Evolutionary conservation across 2,113 vertebrate species (phyloP).

Genomic region (Silurus glanis): DNA sequence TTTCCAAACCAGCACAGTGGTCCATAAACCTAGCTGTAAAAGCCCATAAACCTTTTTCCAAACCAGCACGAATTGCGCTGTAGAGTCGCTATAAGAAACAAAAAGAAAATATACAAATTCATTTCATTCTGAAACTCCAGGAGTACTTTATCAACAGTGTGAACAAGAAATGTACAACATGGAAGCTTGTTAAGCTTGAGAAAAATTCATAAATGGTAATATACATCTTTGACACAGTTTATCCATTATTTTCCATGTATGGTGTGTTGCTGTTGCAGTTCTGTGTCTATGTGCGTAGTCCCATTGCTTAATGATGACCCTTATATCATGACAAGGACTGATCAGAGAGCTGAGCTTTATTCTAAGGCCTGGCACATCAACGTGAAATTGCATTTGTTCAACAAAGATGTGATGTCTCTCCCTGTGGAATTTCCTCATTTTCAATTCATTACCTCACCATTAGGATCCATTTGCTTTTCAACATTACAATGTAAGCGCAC

Average conservation of each 20-base stretch:
- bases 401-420: not conserved
- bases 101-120: not conserved
- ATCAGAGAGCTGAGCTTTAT: constrained; percentile 2
- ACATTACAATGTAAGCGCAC: no score
- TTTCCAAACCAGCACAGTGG: not conserved
- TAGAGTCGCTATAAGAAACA: not conserved
- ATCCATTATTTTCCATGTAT: not conserved
- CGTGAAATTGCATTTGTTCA: constrained; percentile 13
- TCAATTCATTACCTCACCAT: constrained; percentile 14
- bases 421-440: not conserved
- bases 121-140: not conserved
- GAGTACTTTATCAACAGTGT: not conserved
- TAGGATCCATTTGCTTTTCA: constrained; percentile 12
- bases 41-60: no score
- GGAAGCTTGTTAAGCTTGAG: not conserved
- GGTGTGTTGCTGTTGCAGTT: not conserved
- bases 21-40: not conserved
- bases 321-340: not conserved
- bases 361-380: not conserved
- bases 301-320: not conserved
- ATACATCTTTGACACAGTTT: not conserved
- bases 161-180: not conserved
- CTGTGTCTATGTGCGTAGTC: not conserved
- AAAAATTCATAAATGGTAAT: not conserved
- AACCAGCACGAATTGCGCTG: not conserved